Conservation (phyloP, 2,113 vertebrate species). For the Bubalus kerabau region DNA sequence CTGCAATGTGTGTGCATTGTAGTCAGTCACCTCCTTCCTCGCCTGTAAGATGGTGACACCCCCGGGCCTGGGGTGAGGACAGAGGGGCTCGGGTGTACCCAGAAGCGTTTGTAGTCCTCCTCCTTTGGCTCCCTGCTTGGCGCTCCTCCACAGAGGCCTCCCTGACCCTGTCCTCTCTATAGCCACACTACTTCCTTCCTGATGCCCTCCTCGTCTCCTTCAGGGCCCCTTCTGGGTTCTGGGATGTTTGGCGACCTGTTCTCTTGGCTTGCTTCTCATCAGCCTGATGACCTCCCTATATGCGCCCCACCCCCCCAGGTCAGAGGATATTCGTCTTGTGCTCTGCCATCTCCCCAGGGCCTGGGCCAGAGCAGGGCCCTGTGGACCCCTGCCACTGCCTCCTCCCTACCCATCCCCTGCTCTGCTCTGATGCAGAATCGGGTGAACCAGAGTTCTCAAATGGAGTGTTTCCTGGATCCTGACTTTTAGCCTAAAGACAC, state of each 20-base stretch:
- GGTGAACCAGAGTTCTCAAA: neutral
- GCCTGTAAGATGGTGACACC: neutral
- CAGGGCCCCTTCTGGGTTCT: neutral
- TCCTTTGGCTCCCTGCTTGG: neutral
- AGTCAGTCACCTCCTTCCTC: neutral
- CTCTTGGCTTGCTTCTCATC: neutral
- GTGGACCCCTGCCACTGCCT: rapidly evolving
- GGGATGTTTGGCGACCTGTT: neutral
- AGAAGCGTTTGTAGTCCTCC: rapidly evolving
- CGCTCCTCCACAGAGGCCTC: neutral
- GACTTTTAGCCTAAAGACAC: neutral
- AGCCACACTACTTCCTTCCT: neutral
- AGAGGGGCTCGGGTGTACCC: too few relatives aligned
- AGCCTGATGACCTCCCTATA: rapidly evolving
- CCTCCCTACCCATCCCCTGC: rapidly evolving
- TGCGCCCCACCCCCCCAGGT: neutral
- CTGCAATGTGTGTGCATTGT: neutral
- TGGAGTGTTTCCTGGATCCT: neutral
- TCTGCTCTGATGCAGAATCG: neutral
- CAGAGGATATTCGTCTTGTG: neutral
- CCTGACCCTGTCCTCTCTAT: neutral
- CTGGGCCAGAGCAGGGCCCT: rapidly evolving
- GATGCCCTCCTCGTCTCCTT: neutral
- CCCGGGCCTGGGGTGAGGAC: neutral
- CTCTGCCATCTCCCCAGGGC: neutral